Percentiles rank a stretch among this genome's conserved stretches.
These are phyloP conservation scores for Philereme transversata DNA, from an alignment of 2,888 invertebrate species.

Conservation along the genomic window DNA sequence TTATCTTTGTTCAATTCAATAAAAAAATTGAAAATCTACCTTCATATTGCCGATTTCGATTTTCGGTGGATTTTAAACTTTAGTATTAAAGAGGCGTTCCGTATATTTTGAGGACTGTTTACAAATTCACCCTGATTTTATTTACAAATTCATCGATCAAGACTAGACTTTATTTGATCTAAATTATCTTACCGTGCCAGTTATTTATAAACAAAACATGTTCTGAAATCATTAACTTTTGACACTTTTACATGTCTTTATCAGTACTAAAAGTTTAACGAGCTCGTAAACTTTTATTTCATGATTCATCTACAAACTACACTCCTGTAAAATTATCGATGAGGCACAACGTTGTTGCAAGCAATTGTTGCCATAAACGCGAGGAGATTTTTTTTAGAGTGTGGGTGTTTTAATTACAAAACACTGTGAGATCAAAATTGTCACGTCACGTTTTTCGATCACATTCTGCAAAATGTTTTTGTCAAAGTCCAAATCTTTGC, in stretches of 20 bases:
- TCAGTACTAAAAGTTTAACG: conserved; percentile 28
- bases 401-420: neutral
- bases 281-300: conserved; percentile 28
- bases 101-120: too few species aligned
- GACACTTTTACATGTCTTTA: conserved; percentile 13
- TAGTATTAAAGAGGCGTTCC: too few species aligned
- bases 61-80: too few species aligned
- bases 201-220: neutral
- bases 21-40: too few species aligned
- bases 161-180: neutral
- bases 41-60: too few species aligned
- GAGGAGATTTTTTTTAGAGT: neutral
- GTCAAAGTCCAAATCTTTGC: neutral
- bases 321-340: neutral
- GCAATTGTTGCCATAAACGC: neutral
- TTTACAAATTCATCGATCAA: too few species aligned
- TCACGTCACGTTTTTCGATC: conserved; percentile 1
- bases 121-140: too few species aligned
- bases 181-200: conserved; percentile 5
- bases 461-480: neutral
- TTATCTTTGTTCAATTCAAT: too few species aligned
- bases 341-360: neutral
- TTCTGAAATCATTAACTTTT: conserved; percentile 14
- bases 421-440: neutral
- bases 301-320: conserved; percentile 13